Percentiles rank a stretch among this genome's conserved stretches.
phyloP scores from a whole-genome alignment of 1,140 invertebrate species.

The Apis cerana region DNA sequence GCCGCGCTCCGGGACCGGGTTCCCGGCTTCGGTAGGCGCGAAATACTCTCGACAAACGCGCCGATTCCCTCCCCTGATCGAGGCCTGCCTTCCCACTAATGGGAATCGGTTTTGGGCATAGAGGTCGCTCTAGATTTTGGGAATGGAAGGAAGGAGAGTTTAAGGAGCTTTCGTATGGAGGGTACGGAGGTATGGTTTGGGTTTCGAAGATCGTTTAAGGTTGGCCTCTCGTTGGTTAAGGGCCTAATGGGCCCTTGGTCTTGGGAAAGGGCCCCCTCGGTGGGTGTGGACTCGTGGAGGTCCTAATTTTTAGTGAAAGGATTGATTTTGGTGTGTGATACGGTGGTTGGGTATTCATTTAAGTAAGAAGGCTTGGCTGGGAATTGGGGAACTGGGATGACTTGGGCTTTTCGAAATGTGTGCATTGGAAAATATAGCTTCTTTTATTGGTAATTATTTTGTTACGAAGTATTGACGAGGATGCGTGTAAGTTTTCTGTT shows the following conservation, averaged over 20 bases:
- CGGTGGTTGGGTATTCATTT: neutral
- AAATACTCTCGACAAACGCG: conserved; percentile 58
- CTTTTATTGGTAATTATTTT: no score
- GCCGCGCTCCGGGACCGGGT: conserved; percentile 24
- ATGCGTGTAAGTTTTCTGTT: no score
- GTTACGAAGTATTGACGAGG: no score
- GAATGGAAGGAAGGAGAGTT: no score
- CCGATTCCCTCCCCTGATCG: conserved; percentile 19
- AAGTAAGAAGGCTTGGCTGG: neutral
- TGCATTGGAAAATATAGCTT: neutral
- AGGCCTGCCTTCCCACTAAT: neutral
- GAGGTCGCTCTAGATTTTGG: conserved; percentile 11
- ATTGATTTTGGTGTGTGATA: neutral
- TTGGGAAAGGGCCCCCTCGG: neutral
- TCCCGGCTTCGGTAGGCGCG: conserved; percentile 48
- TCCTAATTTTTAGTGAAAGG: conserved; percentile 2
- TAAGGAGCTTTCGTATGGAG: no score
- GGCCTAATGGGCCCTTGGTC: neutral
- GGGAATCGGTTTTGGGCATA: neutral
- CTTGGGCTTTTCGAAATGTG: neutral
- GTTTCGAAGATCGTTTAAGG: neutral
- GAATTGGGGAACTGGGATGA: neutral
- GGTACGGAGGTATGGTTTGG: no score
- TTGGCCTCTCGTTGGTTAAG: neutral
- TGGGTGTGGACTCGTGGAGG: neutral